A percentile compares a stretch with the other conserved stretches of the same genome.
phyloP scores from a whole-genome alignment of 2,797 vertebrate species.

The Enteromius trimaculatus region DNA sequence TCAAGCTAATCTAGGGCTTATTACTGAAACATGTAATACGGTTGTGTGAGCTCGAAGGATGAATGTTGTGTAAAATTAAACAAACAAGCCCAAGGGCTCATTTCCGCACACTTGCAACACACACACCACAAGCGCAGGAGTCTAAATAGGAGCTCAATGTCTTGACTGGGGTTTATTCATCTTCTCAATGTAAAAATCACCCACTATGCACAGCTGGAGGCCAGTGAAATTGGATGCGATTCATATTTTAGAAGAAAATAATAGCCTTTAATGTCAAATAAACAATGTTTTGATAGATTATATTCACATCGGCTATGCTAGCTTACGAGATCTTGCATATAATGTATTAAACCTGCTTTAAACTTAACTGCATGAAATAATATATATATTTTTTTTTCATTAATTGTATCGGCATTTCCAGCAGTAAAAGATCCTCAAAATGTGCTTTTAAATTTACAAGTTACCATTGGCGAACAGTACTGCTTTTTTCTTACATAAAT shows the following conservation, averaged over 20 bases:
- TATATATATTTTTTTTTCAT: not conserved
- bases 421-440: not conserved
- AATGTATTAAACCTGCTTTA: not conserved
- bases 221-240: not conserved
- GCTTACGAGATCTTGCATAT: not conserved
- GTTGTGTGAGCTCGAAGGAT: slow-evolving; percentile 13
- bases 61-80: slow-evolving; percentile 42
- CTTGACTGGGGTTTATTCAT: slow-evolving; percentile 34
- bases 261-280: slow-evolving; percentile 18
- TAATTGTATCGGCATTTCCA: not conserved
- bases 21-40: slow-evolving; percentile 33
- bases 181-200: slow-evolving; percentile 30
- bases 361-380: not conserved
- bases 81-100: slow-evolving; percentile 24
- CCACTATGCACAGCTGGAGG: slow-evolving; percentile 17
- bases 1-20: slow-evolving; percentile 37
- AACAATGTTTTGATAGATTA: slow-evolving; percentile 1
- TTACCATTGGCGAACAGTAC: not conserved
- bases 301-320: not conserved
- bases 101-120: slow-evolving; percentile 11
- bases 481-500: not conserved
- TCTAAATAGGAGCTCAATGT: slow-evolving; percentile 18
- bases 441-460: not conserved
- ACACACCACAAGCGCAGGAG: slow-evolving; percentile 9
- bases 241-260: slow-evolving; percentile 17